phyloP scores from a whole-genome alignment of 2,113 vertebrate genomes.

The Boulengeromyrus knoepffleri region DNA sequence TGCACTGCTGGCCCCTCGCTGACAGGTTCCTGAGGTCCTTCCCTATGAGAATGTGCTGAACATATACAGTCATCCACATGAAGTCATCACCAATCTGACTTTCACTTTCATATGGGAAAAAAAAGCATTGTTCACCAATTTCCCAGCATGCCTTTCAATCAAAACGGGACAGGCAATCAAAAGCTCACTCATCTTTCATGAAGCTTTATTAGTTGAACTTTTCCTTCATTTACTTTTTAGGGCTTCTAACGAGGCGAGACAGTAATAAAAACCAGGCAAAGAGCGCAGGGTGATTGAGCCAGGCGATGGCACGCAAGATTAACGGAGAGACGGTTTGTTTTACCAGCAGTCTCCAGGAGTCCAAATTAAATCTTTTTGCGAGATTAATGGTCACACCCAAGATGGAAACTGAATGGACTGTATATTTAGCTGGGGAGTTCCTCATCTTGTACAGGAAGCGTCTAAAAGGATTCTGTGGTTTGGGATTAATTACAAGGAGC shows the following conservation, averaged over 20 bases:
- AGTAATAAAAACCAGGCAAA: background rate
- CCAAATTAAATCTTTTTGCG: background rate
- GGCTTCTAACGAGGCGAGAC: background rate
- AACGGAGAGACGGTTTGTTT: background rate
- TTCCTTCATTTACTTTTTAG: background rate
- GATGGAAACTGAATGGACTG: background rate
- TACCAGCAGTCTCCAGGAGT: background rate
- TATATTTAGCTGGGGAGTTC: background rate
- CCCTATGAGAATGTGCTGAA: background rate
- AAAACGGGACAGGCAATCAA: background rate
- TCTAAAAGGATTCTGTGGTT: background rate
- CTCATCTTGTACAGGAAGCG: conserved; percentile 14
- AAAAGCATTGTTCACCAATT: background rate
- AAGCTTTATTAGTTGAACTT: background rate
- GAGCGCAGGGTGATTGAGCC: background rate
- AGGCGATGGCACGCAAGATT: background rate
- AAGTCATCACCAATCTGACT: background rate
- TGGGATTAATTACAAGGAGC: background rate
- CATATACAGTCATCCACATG: background rate
- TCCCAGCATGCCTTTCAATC: background rate
- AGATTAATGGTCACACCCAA: background rate
- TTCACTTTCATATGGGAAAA: background rate
- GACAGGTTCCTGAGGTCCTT: background rate
- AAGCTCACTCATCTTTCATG: background rate
- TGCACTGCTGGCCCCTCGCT: background rate